Conservation (phyloP, 2,888 invertebrate genomes). For the Therioaphis trifolii region DNA sequence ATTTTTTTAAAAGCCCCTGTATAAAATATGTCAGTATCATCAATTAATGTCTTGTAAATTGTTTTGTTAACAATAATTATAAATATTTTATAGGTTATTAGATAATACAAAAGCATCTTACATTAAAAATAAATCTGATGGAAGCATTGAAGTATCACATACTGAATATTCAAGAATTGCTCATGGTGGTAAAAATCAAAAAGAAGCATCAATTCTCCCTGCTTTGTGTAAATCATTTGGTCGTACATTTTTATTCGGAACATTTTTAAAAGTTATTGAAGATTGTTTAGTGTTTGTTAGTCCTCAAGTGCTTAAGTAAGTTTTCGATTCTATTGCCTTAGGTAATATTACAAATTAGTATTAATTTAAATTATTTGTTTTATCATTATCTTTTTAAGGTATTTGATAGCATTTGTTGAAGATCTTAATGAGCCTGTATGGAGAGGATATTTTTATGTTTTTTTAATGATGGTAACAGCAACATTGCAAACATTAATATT, state of each 20-base stretch:
- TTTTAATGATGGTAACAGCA: slow-evolving; percentile 71
- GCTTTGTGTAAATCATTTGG: slow-evolving; percentile 90
- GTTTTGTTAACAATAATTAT: background rate
- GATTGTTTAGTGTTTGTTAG: slow-evolving; percentile 89
- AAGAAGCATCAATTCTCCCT: slow-evolving; percentile 84
- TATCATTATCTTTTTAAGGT: slow-evolving; percentile 72
- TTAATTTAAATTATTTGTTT: slow-evolving; percentile 31
- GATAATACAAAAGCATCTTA: slow-evolving; percentile 55
- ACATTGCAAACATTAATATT: slow-evolving; percentile 71
- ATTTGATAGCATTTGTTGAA: slow-evolving; percentile 70
- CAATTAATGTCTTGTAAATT: background rate
- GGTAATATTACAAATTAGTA: background rate
- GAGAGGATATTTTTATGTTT: slow-evolving; percentile 74
- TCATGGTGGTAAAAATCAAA: slow-evolving; percentile 70
- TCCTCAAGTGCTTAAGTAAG: slow-evolving; percentile 88
- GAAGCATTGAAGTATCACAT: slow-evolving; percentile 68
- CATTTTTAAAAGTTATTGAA: slow-evolving; percentile 82
- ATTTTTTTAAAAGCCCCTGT: background rate
- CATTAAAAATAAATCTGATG: slow-evolving; percentile 56
- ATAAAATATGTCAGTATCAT: background rate
- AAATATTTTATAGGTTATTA: slow-evolving; percentile 27
- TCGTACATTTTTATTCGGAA: slow-evolving; percentile 86
- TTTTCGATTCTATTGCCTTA: slow-evolving; percentile 48
- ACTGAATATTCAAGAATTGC: slow-evolving; percentile 69
- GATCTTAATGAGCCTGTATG: slow-evolving; percentile 69